Base-by-base conservation (phyloP, 2,797 vertebrate genomes). In the Trachurus trachurus region DNA sequence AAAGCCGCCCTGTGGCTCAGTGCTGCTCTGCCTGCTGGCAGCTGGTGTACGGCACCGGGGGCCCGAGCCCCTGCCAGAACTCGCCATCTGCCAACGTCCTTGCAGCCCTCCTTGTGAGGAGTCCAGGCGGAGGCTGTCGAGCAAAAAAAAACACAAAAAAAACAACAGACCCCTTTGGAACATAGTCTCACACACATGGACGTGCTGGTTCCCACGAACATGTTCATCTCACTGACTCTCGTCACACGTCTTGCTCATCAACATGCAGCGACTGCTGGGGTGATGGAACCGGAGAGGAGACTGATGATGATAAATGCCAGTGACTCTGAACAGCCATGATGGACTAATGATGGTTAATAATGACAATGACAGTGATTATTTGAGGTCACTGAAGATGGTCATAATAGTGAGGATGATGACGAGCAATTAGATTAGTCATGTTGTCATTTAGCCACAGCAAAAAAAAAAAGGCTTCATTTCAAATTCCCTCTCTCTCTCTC, bases 11-110 rank as follows among this genome's bases (percentile, higher is more conserved):
- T 44, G 80, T 74, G 58, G 61, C 70, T 58, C 37, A 5, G n/a
- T 22, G 66, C 59, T 45, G 66, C 66, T 77, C 66, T 26, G 75
- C 59, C 57, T 45, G 81, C 74, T 90, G 80, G 59, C 81, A 74
- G 83, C 45, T 70, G 26, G 67, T 47, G 68, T 67, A 37, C 4
- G 13, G 50, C 66, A 34, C 57, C 19, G 7, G 67, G 83, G 63
- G 65, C 71, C 71, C 5, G 40, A 52, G 58, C 47, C 63, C 73
- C 66, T 74, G 86, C 87, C 89, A 88, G 37, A 62, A 42, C 71
- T 71, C 11, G 64, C 93, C 92, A 90, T 91, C 92, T 93, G 91
- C 81, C 85, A 68, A 8, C 52, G 66, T 84, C 81, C 78, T 88
- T 56, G 61, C 47, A 50, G 66, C 2, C 45, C 83, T 85, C 80